These are phyloP conservation scores for Leucophenga varia DNA, from an alignment of 1,140 invertebrate species.

Conservation along the genomic window DNA sequence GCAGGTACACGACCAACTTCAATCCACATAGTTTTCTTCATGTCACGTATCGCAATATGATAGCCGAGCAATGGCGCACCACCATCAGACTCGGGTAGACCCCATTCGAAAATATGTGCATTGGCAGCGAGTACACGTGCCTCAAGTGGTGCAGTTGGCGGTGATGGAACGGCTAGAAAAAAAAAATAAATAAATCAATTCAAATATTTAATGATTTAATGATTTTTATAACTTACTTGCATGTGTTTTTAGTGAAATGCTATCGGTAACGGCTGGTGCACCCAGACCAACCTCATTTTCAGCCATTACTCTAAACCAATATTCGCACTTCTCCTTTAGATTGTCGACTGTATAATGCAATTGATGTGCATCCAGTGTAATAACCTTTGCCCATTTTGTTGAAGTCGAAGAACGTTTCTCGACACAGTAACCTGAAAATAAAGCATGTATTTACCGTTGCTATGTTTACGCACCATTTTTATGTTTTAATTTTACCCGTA, in stretches of 20 bases:
- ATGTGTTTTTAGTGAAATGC: conserved; percentile 86
- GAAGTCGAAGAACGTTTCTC: conserved; percentile 79
- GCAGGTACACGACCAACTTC: conserved; percentile 86
- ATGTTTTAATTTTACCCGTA: conserved; percentile 67
- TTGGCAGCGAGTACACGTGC: conserved; percentile 78
- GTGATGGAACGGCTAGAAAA: conserved; percentile 77
- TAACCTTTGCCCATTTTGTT: conserved; percentile 87
- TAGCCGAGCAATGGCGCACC: conserved; percentile 88
- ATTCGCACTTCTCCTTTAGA: conserved; percentile 84
- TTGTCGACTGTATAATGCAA: conserved; percentile 80
- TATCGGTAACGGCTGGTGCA: conserved; percentile 74
- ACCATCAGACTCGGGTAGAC: conserved; percentile 89
- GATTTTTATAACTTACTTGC: conserved; percentile 77
- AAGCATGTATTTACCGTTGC: background rate
- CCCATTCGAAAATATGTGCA: conserved; percentile 88
- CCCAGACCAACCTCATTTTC: conserved; percentile 88
- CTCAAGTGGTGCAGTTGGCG: conserved; percentile 86
- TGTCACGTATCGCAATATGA: conserved; percentile 89
- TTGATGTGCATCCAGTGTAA: conserved; percentile 77
- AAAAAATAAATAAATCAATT: conserved; percentile 1
- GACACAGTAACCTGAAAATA: conserved; percentile 78
- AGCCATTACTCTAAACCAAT: conserved; percentile 87
- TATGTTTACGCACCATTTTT: no score
- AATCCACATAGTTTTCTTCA: conserved; percentile 94
- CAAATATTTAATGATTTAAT: background rate